A percentile compares a stretch with the other conserved stretches of the same genome.
These are phyloP conservation scores for Synanthedon vespiformis DNA, from an alignment of 2,888 invertebrate genomes.

Conservation along the genomic window DNA sequence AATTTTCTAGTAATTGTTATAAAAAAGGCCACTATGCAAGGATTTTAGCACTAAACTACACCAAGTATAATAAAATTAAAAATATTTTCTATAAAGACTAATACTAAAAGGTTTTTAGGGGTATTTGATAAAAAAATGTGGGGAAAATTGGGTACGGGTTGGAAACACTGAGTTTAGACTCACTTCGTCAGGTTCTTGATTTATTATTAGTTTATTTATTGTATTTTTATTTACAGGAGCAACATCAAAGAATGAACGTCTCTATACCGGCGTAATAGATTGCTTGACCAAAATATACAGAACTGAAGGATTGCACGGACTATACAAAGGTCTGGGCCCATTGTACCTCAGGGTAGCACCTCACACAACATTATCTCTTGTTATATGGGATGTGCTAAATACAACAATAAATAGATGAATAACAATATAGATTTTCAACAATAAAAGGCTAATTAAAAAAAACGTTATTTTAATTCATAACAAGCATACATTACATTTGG, in stretches of 20 bases:
- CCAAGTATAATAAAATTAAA: too few relatives aligned
- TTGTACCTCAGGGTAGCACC: constrained; percentile 82
- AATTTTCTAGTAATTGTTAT: too few relatives aligned
- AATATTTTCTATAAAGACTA: too few relatives aligned
- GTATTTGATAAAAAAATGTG: too few relatives aligned
- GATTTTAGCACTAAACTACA: too few relatives aligned
- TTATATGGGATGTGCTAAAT: constrained; percentile 78
- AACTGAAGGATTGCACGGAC: constrained; percentile 81
- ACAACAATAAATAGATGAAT: constrained; percentile 35
- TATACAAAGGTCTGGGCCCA: constrained; percentile 84
- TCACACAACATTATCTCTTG: constrained; percentile 81
- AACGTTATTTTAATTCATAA: neutral
- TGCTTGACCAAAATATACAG: constrained; percentile 81
- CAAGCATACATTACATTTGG: too few relatives aligned
- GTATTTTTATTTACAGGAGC: constrained; percentile 57
- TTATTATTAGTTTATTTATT: neutral
- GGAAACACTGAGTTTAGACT: too few relatives aligned
- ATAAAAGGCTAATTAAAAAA: neutral
- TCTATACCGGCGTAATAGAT: constrained; percentile 81
- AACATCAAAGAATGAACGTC: constrained; percentile 70
- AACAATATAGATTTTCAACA: too few relatives aligned
- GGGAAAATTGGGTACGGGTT: too few relatives aligned
- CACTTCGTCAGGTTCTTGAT: neutral
- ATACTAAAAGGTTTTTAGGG: too few relatives aligned
- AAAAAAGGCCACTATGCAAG: too few relatives aligned